Base-by-base conservation (phyloP, 2,797 vertebrate species). In the Nyctibius grandis region DNA sequence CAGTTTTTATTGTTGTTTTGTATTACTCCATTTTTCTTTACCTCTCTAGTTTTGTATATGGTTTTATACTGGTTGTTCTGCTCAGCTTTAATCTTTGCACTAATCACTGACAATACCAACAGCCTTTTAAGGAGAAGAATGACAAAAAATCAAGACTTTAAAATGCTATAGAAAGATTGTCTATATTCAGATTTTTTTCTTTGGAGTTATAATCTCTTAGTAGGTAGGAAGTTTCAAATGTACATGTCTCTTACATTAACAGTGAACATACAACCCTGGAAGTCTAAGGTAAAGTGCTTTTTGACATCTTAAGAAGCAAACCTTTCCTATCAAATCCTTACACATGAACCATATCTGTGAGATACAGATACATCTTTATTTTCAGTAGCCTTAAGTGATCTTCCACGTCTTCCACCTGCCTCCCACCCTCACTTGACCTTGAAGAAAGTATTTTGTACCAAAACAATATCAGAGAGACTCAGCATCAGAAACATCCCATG, bases 1-100 rank as follows among this genome's bases (percentile, higher is more conserved):
- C 69, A 70, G 59, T 87, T 95, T 76, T 77, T 95, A 74, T 86
- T 75, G 56, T 51, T 70, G 42, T 83, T 95, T 95, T 95, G 48
- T 82, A 77, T 92, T 67, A 77, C 88, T 91, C 57, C 19, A 15
- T 75, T 72, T 59, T 88, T 81, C 50, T 91, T 57, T 75, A 69
- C 36, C 33, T 74, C 42, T 56, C 15, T 65, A 19, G 11, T 29
- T 74, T n/a, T 53, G 15, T 23, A 15, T 8, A 3, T 20, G 38
- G 34, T 59, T 90, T 91, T 86, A n/a, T 72, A 76, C 5, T 13
- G 67, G 47, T 76, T 51, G 25, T 82, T 86, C 48, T 89, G 38
- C 68, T 67, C 50, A 56, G 15, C 33, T 85, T 76, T 79, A 42
- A 22, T 47, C 29, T 78, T 90, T 53, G 23, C 45, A 31, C 34